Evolutionary conservation across 23 tunicate species (phyloP).

Genomic region (Diplosoma virens): DNA sequence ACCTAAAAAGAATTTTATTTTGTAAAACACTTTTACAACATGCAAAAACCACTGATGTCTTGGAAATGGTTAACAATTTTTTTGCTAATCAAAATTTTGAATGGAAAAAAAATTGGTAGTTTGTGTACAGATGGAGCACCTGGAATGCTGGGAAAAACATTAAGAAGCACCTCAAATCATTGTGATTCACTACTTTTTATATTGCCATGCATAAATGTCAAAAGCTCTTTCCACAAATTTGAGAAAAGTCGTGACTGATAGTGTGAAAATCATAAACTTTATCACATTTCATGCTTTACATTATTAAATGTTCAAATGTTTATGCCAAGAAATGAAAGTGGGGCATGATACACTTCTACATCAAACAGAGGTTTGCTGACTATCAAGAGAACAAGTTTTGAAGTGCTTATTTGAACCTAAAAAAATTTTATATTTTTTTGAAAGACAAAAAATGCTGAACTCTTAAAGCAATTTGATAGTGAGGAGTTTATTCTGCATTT

Average conservation of each 20-base stretch:
- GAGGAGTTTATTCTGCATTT: conserved; percentile 30
- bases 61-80: conserved; percentile 2
- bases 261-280: background rate
- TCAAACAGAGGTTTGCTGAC: conserved; percentile 36
- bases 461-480: conserved; percentile 11
- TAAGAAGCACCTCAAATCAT: background rate
- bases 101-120: conserved; percentile 8
- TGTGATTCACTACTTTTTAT: background rate
- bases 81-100: background rate
- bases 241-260: background rate
- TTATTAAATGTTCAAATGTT: background rate
- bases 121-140: conserved; percentile 13
- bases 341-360: conserved; percentile 22
- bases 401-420: conserved; percentile 9
- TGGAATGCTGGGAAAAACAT: conserved; percentile 2
- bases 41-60: conserved; percentile 2
- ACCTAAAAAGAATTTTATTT: conserved; percentile 3
- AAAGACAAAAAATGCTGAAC: conserved; percentile 5
- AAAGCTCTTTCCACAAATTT: background rate
- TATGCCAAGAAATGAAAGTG: conserved; percentile 3
- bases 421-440: conserved; percentile 8
- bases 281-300: background rate
- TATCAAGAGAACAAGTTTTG: conserved; percentile 2
- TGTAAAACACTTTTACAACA: conserved; percentile 3
- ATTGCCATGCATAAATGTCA: background rate